A percentile compares a stretch with the other conserved stretches of the same genome.
phyloP scores from a whole-genome alignment of 2,113 vertebrate species.

The Chaetodon trifascialis region DNA sequence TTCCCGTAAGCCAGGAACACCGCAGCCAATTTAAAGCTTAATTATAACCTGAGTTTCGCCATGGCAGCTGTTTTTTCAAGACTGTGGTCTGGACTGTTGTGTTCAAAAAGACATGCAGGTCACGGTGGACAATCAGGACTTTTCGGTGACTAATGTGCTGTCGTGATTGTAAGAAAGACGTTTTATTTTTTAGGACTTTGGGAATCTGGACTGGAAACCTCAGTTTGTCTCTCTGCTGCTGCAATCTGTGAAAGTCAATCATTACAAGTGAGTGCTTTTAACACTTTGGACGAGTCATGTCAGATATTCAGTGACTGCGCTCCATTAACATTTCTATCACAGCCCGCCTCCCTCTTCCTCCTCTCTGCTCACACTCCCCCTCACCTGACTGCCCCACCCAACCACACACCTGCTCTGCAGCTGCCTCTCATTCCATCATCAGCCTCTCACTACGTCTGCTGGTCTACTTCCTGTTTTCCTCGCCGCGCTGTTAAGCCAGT shows the following conservation, averaged over 20 bases:
- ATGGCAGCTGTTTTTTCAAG: constrained; percentile 37
- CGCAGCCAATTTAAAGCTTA: constrained; percentile 42
- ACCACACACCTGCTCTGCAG: too few species aligned
- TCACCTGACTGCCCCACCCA: too few species aligned
- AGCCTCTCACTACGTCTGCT: too few species aligned
- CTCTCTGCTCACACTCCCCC: too few species aligned
- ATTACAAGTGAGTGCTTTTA: neutral
- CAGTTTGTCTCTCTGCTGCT: neutral
- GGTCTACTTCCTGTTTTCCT: too few species aligned
- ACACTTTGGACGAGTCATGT: neutral
- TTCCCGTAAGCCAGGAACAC: constrained; percentile 72
- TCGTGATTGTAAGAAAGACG: neutral
- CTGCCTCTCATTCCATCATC: too few species aligned
- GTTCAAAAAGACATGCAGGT: constrained; percentile 3
- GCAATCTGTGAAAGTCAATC: neutral
- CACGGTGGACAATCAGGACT: constrained; percentile 8
- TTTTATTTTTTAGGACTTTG: neutral
- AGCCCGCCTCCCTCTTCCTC: too few species aligned
- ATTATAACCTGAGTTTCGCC: constrained; percentile 46
- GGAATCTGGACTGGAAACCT: neutral
- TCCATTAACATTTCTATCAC: too few species aligned
- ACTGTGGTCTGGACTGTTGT: constrained; percentile 33
- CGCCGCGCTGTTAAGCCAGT: too few species aligned
- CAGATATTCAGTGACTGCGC: too few species aligned
- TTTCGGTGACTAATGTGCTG: neutral